Evolutionary conservation across 2,113 vertebrate genomes (phyloP), one percentile per base, ranked within the genome.

Genomic region (Periophthalmus modestus): DNA sequence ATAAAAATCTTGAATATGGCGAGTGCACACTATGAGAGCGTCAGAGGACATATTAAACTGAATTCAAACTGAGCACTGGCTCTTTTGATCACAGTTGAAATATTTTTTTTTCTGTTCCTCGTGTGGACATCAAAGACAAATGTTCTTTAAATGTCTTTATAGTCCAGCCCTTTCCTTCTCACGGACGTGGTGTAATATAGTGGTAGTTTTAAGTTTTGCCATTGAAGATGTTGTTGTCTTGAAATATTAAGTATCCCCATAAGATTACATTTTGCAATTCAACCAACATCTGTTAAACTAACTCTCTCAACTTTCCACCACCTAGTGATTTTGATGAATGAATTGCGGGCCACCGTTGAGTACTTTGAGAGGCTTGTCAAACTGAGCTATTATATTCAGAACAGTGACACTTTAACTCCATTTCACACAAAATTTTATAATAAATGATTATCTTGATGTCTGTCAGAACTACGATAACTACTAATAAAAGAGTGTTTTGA

Each of bases 21-120:
- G 19, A 21, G 10, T 55, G 19, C 19, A 21, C 5, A 16, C 48
- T 52, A 19, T 7, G 73, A 80, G 61, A 63, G 55, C 55, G 72
- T 59, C 47, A 84, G 87, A 76, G 71, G n/a, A 69, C 28, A 21
- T 21, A 36, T 79, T 85, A 69, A 81, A 77, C 71, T 71, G 70
- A 63, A 59, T 71, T 74, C n/a, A 48, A 74, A 13, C 68, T 65
- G 24, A 16, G 75, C 77, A 73, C 71, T 33, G 39, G 73, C 74
- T 67, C 47, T 67, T 59, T 68, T 18, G 48, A 73, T 81, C 73
- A 68, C 46, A 65, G 79, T 61, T 68, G 68, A 69, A 80, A 88
- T 86, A 16, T 66, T 1, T 83, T 77, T 1, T 66, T 75, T 66
- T 75, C 21, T 69, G 21, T 13, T 61, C 54, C 59, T 47, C n/a